Evolutionary conservation across 1,140 invertebrate genomes (phyloP), one percentile per base, ranked within the genome.

Genomic region (Musca vetustissima): DNA sequence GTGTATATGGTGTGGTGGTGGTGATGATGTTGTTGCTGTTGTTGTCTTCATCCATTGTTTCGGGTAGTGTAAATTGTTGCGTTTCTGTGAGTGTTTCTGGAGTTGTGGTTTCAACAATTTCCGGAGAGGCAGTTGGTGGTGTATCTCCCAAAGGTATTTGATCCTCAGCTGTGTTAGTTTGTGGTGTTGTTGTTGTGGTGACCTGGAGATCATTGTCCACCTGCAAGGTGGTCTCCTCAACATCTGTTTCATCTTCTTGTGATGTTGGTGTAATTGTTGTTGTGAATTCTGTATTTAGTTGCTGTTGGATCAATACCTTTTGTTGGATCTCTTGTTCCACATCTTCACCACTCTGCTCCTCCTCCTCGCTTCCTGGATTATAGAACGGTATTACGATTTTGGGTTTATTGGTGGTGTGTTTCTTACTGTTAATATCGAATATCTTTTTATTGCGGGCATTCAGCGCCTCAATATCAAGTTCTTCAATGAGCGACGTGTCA

Each of bases 401-500:
- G 15, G 76, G 76, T 69, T 82, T 81, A 6, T 80, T 69, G 4
- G 75, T 75, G 48, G 80, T 78, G 50, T 82, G 80, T 72, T 82
- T 82, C 59, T 80, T 82, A 70, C 78, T 82, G 52, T 79, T 77
- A 69, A 84, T 85, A 22, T 83, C 79, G 32, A 86, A 86, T 28
- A 86, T 75, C 71, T 86, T 83, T 72, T 85, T 85, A 67, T 86
- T 86, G 66, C 85, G 79, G 52, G 83, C 81, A 77, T 83, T 85
- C 15, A 85, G 48, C 13, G 82, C 83, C 71, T 84, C 80, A 15
- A 83, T 78, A 57, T 84, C 81, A 11, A 85, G 61, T 55, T 84
- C 83, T 66, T 82, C 80, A 28, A 83, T 76, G 43, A 82, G 70
- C 1, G 77, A 74, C 22, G 71, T 73, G 59, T 66, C 69, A 11